phyloP scores from a whole-genome alignment of 64 coral and sea anemone genomes.

The Pachyseris speciosa region DNA sequence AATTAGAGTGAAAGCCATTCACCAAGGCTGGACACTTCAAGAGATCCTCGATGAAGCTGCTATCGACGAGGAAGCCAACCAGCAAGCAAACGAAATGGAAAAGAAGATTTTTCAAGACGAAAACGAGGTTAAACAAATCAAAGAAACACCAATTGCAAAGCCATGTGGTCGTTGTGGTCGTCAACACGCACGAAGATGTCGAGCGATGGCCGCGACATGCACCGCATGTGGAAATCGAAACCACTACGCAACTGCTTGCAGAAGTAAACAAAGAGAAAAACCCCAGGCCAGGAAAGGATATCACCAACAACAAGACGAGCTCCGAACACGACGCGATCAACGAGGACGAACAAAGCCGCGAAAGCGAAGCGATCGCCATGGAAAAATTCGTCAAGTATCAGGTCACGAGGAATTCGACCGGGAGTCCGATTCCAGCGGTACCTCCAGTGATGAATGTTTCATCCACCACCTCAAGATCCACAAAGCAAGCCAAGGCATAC shows the following conservation, averaged over 20 bases:
- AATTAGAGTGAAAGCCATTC: slow-evolving; percentile 67
- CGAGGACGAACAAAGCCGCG: background rate
- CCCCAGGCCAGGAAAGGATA: too few relatives aligned
- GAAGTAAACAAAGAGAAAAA: slow-evolving; percentile 35
- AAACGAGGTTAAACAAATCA: slow-evolving; percentile 23
- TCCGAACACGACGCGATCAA: background rate
- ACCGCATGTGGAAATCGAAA: slow-evolving; percentile 68
- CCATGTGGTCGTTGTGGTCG: slow-evolving; percentile 36
- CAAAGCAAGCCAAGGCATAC: slow-evolving; percentile 64
- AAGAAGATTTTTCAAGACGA: slow-evolving; percentile 53
- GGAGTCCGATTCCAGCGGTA: slow-evolving; percentile 36
- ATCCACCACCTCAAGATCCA: slow-evolving; percentile 58
- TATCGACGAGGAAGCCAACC: slow-evolving; percentile 70
- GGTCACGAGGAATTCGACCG: slow-evolving; percentile 41
- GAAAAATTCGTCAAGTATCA: slow-evolving; percentile 22
- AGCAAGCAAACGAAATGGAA: slow-evolving; percentile 69
- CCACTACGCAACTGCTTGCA: slow-evolving; percentile 41
- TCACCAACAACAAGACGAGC: background rate
- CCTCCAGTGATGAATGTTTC: slow-evolving; percentile 66
- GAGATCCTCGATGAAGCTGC: slow-evolving; percentile 66
- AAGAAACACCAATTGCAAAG: slow-evolving; percentile 17
- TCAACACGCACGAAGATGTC: slow-evolving; percentile 39
- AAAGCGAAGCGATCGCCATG: background rate
- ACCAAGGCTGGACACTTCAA: slow-evolving; percentile 34
- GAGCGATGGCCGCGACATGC: slow-evolving; percentile 41